Conservation (phyloP, 2,797 vertebrate species). For the Graptemys geographica region DNA sequence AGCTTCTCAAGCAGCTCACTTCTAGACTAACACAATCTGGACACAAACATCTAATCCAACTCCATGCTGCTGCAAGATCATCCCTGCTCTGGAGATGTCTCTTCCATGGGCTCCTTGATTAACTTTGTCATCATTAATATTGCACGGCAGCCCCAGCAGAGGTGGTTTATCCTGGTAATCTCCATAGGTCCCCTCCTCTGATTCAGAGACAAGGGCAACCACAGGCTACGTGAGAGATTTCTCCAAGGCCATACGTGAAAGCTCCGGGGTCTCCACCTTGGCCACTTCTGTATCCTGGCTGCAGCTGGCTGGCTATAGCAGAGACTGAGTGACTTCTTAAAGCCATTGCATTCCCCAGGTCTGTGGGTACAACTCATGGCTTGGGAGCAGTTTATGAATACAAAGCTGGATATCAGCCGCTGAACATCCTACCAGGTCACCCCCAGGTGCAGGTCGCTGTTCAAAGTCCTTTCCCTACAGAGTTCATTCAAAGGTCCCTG, state of each 20-base stretch:
- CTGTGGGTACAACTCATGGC: neutral
- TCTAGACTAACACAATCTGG: neutral
- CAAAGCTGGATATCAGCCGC: neutral
- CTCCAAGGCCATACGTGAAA: neutral
- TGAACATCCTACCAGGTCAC: neutral
- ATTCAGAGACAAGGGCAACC: neutral
- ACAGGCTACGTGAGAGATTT: fast-evolving
- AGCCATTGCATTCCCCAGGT: neutral
- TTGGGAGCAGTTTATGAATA: neutral
- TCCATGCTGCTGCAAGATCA: neutral
- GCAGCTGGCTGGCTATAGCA: neutral
- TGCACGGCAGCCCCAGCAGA: no score
- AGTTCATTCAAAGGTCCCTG: neutral
- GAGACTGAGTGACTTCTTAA: neutral
- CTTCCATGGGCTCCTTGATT: neutral
- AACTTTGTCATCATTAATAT: neutral
- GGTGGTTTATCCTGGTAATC: neutral
- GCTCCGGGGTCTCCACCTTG: neutral
- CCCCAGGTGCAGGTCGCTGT: neutral
- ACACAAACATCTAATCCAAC: neutral
- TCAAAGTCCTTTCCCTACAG: neutral
- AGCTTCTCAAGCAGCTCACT: neutral
- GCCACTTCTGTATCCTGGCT: no score
- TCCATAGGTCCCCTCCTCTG: neutral
- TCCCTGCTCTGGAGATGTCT: neutral